phyloP scores from a whole-genome alignment of 2,888 invertebrate genomes.

The Neocrepidodera transversa region DNA sequence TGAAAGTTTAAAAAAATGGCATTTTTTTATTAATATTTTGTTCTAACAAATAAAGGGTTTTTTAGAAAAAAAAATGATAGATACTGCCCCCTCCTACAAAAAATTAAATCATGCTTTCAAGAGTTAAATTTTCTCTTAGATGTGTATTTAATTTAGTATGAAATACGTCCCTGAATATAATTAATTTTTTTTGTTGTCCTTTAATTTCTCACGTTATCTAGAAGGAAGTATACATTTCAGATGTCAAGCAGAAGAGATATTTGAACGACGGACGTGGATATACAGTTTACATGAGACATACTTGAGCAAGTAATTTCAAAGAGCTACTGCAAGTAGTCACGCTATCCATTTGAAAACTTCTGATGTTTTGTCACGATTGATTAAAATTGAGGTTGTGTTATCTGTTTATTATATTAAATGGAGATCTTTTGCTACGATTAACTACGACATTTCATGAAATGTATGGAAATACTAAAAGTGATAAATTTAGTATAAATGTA shows the following conservation, averaged over 20 bases:
- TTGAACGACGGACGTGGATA: constrained; percentile 19
- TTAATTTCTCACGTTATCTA: constrained; percentile 12
- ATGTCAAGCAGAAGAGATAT: constrained; percentile 19
- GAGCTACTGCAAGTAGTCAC: constrained; percentile 35
- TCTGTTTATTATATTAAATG: constrained; percentile 8
- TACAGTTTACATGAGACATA: constrained; percentile 20
- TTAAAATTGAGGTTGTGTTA: constrained; percentile 20
- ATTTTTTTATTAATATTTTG: no score
- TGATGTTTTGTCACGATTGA: constrained; percentile 32
- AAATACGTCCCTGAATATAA: not conserved
- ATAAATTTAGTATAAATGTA: no score
- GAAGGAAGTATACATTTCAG: constrained; percentile 18
- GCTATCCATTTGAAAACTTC: constrained; percentile 37
- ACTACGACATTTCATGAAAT: no score
- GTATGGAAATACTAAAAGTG: no score
- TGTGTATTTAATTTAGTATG: no score
- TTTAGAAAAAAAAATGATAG: no score
- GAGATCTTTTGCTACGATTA: not conserved
- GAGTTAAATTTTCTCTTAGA: no score
- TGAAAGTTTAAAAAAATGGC: no score
- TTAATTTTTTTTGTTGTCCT: not conserved
- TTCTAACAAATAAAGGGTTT: no score
- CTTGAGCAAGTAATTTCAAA: constrained; percentile 28
- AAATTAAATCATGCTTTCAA: no score
- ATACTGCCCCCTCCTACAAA: no score